Evolutionary conservation across 2,888 invertebrate species (phyloP).

Genomic region (Idaea biselata): DNA sequence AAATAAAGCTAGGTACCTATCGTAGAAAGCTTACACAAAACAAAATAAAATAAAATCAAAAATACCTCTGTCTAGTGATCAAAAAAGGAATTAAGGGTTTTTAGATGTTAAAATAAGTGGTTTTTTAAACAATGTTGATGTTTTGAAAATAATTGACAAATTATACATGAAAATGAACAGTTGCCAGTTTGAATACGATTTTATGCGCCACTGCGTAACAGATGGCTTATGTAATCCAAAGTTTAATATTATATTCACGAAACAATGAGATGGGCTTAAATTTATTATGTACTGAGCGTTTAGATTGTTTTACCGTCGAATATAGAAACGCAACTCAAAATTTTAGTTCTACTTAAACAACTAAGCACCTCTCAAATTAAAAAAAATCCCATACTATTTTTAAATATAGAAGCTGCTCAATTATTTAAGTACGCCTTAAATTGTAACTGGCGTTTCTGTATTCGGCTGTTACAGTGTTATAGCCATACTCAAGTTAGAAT

Average conservation of each 20-base stretch:
- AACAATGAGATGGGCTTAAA: neutral
- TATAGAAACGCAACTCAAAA: no score
- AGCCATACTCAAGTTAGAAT: no score
- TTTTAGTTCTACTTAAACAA: no score
- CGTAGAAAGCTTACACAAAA: conserved; percentile 45
- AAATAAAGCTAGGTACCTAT: conserved; percentile 36
- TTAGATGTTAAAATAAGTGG: conserved; percentile 63
- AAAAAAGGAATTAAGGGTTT: conserved; percentile 71
- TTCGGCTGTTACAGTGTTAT: no score
- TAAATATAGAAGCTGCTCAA: no score
- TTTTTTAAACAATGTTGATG: conserved; percentile 72
- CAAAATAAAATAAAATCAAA: conserved; percentile 51
- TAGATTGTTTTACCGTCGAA: neutral
- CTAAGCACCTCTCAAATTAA: no score
- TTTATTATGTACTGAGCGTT: neutral
- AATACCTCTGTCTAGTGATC: conserved; percentile 78
- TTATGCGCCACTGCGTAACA: conserved; percentile 20
- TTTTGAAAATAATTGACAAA: conserved; percentile 69
- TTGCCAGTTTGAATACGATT: conserved; percentile 47
- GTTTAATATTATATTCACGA: conserved; percentile 27
- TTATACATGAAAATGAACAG: conserved; percentile 58
- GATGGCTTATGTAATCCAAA: conserved; percentile 43
- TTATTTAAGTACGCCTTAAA: no score
- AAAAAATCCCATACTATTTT: no score
- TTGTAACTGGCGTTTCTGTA: no score